Base-by-base conservation (phyloP, 2,888 invertebrate genomes). In the Trimorus sp. region DNA sequence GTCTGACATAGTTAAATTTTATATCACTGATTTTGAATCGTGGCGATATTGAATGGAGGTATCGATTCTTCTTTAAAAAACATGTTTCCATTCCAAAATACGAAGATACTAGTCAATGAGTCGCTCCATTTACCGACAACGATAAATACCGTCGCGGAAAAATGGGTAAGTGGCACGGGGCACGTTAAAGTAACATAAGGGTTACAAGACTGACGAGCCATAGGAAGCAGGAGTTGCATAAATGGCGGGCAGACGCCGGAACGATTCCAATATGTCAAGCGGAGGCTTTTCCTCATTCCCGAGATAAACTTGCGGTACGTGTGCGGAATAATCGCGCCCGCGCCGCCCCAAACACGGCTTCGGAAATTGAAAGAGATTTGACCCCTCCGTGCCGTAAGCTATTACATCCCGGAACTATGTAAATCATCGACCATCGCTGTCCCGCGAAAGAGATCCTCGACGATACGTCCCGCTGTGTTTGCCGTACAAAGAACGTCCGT, bases 241-340 rank as follows among this genome's bases (percentile, higher is more conserved):
- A 88, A 89, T 85, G 88, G 75, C 83, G 87, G 87, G 87, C 87
- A 89, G 90, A 89, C 87, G 86, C 86, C 84, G 86, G 86, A 89
- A 90, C 87, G 89, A 89, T 90, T 88, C 88, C 88, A 89, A 90
- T 90, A 90, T 89, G 90, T 90, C 90, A 90, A 87, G 86, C 85
- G 78, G 75, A 77, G 77, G 82, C 80, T 70, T 77, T 69, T 77
- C 83, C 86, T 86, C 86, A 84, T 85, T 86, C 84, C 85, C 79
- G 85, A 88, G 89, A 90, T 90, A 90, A 90, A 90, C 87, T 89
- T 86, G 82, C 79, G 84, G 85, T 83, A 90, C 90, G 90, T 90
- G 89, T 84, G 85, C 79, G 82, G 90, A 90, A 90, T 90, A 86
- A 77, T 54, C 65, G 63, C 68, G 12, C 48, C 48, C 14, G 48